These are phyloP conservation scores for Pogona vitticeps DNA, from an alignment of 2,113 vertebrate species.

Conservation along the genomic window DNA sequence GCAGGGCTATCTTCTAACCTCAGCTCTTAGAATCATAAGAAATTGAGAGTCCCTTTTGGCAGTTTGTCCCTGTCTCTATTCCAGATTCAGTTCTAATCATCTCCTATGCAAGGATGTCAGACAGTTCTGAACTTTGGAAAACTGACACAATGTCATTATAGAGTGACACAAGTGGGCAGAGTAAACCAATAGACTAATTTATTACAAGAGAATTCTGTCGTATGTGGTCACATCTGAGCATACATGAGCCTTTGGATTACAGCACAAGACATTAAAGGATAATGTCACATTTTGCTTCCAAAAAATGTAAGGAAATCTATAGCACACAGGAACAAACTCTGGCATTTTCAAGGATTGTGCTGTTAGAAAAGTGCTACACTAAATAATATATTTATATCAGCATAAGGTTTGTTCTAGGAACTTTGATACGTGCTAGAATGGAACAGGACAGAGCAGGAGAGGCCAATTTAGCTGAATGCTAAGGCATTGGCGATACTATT, in stretches of 20 bases:
- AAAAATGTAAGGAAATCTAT: constrained; percentile 45
- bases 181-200: background rate
- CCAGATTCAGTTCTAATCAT: background rate
- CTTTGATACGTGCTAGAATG: constrained; percentile 56
- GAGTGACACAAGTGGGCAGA: background rate
- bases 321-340: constrained; percentile 28
- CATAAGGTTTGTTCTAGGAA: constrained; percentile 38
- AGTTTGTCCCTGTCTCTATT: too few species aligned
- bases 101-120: background rate
- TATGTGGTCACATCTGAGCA: background rate
- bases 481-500: constrained; percentile 58
- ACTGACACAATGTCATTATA: background rate
- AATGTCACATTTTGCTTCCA: background rate
- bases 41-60: too few species aligned
- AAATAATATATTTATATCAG: constrained; percentile 46
- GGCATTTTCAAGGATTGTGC: constrained; percentile 41
- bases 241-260: background rate
- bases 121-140: background rate
- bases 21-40: too few species aligned
- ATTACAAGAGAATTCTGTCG: background rate
- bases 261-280: background rate
- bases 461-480: constrained; percentile 65
- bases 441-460: constrained; percentile 14
- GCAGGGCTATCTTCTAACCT: too few species aligned
- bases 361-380: constrained; percentile 39